Evolutionary conservation across 2,797 vertebrate species (phyloP).

Genomic region (Corythornis leucogaster): DNA sequence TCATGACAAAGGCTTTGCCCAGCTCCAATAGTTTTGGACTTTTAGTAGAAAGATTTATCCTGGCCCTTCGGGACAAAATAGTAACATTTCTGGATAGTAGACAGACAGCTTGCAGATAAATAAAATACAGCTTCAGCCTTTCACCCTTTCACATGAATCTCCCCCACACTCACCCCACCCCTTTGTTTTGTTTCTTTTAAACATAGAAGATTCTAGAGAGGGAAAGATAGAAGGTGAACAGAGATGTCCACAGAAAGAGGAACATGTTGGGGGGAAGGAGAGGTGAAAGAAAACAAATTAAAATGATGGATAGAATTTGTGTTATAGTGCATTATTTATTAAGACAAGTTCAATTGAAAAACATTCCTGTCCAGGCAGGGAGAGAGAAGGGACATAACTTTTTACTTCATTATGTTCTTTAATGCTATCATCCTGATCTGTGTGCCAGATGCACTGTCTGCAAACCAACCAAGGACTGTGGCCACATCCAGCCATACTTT

Average conservation of each 20-base stretch:
- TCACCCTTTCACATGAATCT: not conserved
- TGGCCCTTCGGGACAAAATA: not conserved
- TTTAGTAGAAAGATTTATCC: not conserved
- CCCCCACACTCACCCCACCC: not conserved
- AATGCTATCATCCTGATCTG: not conserved
- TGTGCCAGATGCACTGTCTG: not conserved
- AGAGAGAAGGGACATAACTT: constrained; percentile 12
- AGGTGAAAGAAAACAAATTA: constrained; percentile 52
- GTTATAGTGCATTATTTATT: constrained; percentile 63
- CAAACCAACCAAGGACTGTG: not conserved
- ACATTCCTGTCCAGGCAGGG: constrained; percentile 23
- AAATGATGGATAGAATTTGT: constrained; percentile 53
- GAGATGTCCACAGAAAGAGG: not conserved
- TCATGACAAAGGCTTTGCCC: not conserved
- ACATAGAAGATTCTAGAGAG: not conserved
- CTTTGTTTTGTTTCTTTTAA: not conserved
- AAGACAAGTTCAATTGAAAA: constrained; percentile 61
- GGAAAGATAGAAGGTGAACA: not conserved
- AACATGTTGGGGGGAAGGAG: not conserved
- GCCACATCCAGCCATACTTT: not conserved
- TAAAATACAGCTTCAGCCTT: constrained; percentile 2
- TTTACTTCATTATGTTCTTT: not conserved
- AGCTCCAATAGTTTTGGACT: not conserved
- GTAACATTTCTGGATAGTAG: not conserved
- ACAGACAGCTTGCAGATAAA: constrained; percentile 11